phyloP scores from a whole-genome alignment of 1,140 invertebrate genomes.

The Phthorimaea operculella region DNA sequence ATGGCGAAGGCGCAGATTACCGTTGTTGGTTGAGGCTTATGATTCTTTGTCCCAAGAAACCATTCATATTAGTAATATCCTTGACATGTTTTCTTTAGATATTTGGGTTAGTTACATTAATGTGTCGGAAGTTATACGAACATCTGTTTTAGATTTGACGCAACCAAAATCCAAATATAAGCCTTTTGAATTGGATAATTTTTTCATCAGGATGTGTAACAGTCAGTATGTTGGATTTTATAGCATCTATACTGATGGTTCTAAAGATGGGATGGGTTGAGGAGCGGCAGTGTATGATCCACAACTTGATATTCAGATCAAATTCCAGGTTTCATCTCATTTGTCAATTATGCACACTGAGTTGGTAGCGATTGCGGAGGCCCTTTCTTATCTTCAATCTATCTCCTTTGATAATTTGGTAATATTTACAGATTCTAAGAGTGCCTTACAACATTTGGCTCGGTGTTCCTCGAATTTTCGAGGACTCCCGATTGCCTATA shows the following conservation, averaged over 20 bases:
- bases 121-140: neutral
- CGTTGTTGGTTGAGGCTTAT: neutral
- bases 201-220: neutral
- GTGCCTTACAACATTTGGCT: neutral
- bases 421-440: constrained; percentile 1
- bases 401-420: neutral
- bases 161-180: neutral
- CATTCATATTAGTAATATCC: neutral
- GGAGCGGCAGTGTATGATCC: constrained; percentile 1
- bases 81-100: neutral
- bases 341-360: constrained; percentile 13
- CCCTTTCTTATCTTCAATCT: constrained; percentile 13
- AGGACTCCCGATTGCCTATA: constrained; percentile 2
- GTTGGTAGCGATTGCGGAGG: constrained; percentile 13
- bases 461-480: constrained; percentile 4
- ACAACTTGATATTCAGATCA: neutral
- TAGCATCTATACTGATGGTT: neutral
- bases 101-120: constrained; percentile 1
- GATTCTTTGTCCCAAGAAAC: neutral
- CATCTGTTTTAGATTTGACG: neutral
- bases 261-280: neutral
- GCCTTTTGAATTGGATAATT: neutral
- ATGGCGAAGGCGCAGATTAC: neutral
- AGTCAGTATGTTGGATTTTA: constrained; percentile 1
- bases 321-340: constrained; percentile 7